Base-by-base conservation (phyloP, 2,797 vertebrate genomes). In the Anguilla obscura region DNA sequence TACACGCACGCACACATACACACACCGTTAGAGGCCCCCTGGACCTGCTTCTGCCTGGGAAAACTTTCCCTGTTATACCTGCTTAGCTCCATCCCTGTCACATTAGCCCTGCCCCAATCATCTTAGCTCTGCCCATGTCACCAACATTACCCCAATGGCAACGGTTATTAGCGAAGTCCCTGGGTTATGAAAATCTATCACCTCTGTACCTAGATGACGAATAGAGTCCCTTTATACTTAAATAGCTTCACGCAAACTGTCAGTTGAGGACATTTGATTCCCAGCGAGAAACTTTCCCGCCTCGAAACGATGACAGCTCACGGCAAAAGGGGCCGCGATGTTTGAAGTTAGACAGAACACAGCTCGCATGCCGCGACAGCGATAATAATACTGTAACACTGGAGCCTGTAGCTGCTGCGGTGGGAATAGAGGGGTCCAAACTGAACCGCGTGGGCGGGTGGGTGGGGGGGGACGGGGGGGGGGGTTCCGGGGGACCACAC, bases 401-500 rank as follows among this genome's bases (percentile, higher is more conserved):
- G 71, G 18, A 76, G 33, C 14, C 14, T 40, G 40, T 48, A 50
- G 76, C 45, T n/a, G 36, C 24, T 6, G 40, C 21, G 4, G 40
- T 24, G 16, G n/a, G 16, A n/a, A n/a, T 50, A 6, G 79, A 12
- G 79, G 18, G 79, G 79, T 48, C 33, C 7, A 48, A 82, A 82
- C 79, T 48, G 40, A 33, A 48, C 79, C 18, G 6, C 18, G 40
- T 63, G 76, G 86, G 76, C 52, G 84, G 76, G 36, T 9, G 86
- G 76, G 76, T 12, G 84, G 74, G 8, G 52, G 60, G 36, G 54
- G 54, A 30, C 48, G 33, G 63, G 63, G 18, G 27, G 30, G 18
- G 54, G 18, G 54, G 60, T 36, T 79, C 84, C 50, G 36, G 14
- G 30, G 33, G 21, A 85, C 54, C 84, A 88, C 89, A 93, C 92